Percentiles rank a stretch among this genome's conserved stretches.
Conservation (phyloP, 2,888 invertebrate genomes). For the Drosophila barbarae region DNA sequence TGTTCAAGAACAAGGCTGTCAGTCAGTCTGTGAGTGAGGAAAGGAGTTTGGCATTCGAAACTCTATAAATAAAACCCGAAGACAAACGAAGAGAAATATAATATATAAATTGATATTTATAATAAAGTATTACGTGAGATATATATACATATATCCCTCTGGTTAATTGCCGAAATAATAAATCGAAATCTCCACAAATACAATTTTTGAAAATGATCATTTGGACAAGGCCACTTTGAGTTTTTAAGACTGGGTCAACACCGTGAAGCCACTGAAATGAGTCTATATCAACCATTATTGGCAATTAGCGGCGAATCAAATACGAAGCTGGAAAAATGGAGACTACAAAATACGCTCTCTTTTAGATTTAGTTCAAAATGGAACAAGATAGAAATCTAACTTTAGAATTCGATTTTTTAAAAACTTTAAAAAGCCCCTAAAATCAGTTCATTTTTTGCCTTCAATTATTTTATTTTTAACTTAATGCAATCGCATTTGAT, state of each 20-base stretch:
- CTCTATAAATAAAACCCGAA: background rate
- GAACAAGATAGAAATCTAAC: no score
- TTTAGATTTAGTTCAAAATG: background rate
- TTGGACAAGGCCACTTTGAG: constrained; percentile 6
- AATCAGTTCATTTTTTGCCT: no score
- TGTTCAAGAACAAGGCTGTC: constrained; percentile 18
- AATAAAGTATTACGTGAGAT: background rate
- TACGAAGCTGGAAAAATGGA: background rate
- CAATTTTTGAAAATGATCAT: background rate
- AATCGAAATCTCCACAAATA: no score
- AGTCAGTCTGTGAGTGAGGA: background rate
- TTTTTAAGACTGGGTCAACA: constrained; percentile 6
- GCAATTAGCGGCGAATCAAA: background rate
- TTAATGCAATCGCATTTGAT: background rate
- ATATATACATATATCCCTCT: background rate
- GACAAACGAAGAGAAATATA: background rate
- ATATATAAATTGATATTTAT: background rate
- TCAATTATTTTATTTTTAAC: no score
- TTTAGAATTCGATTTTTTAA: no score
- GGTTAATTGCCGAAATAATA: background rate
- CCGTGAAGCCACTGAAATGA: constrained; percentile 6
- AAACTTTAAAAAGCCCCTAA: no score
- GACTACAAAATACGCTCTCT: background rate
- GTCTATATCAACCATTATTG: constrained; percentile 3
- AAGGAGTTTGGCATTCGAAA: constrained; percentile 12